Evolutionary conservation across 2,113 vertebrate genomes (phyloP), one percentile per base, ranked within the genome.

Genomic region (Chrysochloris asiatica): DNA sequence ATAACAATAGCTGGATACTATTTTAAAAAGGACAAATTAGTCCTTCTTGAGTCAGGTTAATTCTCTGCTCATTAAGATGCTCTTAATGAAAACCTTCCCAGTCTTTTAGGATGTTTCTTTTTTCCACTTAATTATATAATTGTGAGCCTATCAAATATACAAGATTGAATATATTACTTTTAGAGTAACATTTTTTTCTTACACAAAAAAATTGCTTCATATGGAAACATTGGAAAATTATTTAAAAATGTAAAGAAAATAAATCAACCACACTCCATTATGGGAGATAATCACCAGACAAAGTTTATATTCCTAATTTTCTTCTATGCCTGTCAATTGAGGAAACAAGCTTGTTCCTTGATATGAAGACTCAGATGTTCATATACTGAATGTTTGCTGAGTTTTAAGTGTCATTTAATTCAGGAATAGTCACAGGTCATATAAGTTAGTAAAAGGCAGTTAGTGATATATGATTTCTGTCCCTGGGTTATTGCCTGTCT

Each of bases 381-480:
- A n/a, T n/a, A n/a, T n/a, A n/a, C n/a, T n/a, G n/a, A n/a, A 50
- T 81, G 71, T 63, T 69, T 36, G 7, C 36, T 93, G 38, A 50
- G 41, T 80, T 77, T 83, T 52, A 80, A 86, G 52, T 84, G 52
- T 8, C 33, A 73, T 52, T 83, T 41, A 71, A n/a, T n/a, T n/a
- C n/a, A 83, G 19, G 45, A 94, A 86, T 81, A 77, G 78, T 92
- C 59, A 83, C 21, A 90, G 83, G 11, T 76, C 36, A 43, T 8
- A 61, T 43, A 82, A 92, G 76, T 90, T 86, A 65, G 48, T 63
- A 76, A 92, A 59, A 83, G 76, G 28, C 17, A 87, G 84, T 89
- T 88, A 69, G 54, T 90, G 21, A 86, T 54, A 76, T 81, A 47
- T 54, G 84, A 45, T 83, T 22, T 83, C 65, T 84, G 28, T 78